phyloP scores from a whole-genome alignment of 2,113 vertebrate genomes.

The Cyphomyrus plagiostoma region DNA sequence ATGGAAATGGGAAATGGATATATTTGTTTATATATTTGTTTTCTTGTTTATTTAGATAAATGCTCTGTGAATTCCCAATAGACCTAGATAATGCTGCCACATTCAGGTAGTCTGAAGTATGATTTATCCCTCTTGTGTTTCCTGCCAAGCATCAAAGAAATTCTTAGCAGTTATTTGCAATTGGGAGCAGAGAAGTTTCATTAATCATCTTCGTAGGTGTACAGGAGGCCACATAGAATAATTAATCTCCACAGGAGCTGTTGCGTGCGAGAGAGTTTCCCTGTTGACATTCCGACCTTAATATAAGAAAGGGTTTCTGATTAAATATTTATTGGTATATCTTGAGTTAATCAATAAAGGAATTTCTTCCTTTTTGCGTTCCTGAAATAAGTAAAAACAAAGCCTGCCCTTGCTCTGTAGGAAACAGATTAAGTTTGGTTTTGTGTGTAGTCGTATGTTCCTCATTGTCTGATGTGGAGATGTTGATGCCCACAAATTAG shows the following conservation, averaged over 20 bases:
- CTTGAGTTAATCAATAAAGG: neutral
- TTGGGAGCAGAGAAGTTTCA: neutral
- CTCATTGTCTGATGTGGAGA: neutral
- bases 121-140: slow-evolving; percentile 32
- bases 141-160: slow-evolving; percentile 35
- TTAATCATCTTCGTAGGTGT: neutral
- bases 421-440: neutral
- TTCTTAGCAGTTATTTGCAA: slow-evolving; percentile 28
- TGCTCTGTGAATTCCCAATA: neutral
- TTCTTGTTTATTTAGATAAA: neutral
- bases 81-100: neutral
- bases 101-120: slow-evolving; percentile 27
- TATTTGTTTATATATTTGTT: neutral
- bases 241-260: neutral
- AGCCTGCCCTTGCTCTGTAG: neutral
- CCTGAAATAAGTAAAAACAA: neutral
- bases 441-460: neutral
- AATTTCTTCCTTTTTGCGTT: neutral
- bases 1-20: neutral
- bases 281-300: neutral
- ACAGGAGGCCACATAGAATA: neutral
- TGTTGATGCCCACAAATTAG: neutral
- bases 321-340: neutral
- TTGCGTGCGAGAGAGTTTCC: no score
- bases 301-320: neutral